Conservation (phyloP, 2,113 vertebrate genomes). For the Nesoenas mayeri region DNA sequence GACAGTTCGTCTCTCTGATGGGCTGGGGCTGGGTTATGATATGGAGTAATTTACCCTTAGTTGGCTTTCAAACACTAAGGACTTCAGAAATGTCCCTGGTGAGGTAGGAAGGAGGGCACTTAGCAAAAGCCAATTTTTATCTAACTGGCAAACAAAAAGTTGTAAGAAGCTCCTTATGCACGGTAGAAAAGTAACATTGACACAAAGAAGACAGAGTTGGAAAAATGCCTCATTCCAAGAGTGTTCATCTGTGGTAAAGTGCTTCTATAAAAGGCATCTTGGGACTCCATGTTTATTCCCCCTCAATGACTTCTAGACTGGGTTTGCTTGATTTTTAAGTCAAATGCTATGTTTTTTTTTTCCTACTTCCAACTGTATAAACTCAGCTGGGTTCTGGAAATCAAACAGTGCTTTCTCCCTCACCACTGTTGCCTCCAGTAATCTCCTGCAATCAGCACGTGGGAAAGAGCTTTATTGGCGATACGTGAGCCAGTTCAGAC, state of each 20-base stretch:
- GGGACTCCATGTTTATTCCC: constrained; percentile 31
- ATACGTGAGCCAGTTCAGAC: neutral
- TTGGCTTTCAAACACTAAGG: constrained; percentile 27
- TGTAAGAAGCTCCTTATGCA: constrained; percentile 8
- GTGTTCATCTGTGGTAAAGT: constrained; percentile 43
- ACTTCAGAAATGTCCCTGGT: constrained; percentile 9
- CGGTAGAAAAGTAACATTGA: neutral
- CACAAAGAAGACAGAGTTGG: neutral
- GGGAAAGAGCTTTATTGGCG: neutral
- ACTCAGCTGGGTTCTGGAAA: constrained; percentile 23
- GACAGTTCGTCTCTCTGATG: constrained; percentile 28
- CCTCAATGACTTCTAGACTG: constrained; percentile 16
- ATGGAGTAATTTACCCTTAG: neutral
- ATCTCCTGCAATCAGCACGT: neutral
- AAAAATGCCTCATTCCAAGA: constrained; percentile 35
- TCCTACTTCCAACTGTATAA: neutral
- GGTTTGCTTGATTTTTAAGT: constrained; percentile 25
- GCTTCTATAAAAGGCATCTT: constrained; percentile 44
- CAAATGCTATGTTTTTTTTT: neutral
- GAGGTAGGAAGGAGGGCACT: constrained; percentile 22
- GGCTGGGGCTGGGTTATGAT: constrained; percentile 9
- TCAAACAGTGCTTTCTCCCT: constrained; percentile 5
- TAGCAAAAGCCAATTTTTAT: neutral
- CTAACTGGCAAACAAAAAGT: neutral
- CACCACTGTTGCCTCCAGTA: neutral